These are phyloP conservation scores for Crotalus horridus DNA, from an alignment of 2,113 vertebrate species.

Conservation along the genomic window DNA sequence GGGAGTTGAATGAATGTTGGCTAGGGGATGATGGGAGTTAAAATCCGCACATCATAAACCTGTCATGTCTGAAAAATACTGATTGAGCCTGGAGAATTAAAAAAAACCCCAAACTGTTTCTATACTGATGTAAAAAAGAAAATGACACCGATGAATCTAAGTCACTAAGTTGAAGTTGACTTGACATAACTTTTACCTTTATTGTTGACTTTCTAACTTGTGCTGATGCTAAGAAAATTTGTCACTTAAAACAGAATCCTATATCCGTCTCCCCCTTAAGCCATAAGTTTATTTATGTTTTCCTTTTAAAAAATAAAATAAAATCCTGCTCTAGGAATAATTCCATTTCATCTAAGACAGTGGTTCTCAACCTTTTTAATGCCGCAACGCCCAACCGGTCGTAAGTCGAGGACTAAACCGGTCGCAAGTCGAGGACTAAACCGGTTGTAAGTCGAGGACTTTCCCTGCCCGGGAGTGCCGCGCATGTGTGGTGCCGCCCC, in stretches of 20 bases:
- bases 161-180: not conserved
- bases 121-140: not conserved
- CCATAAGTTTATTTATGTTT: not conserved
- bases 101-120: not conserved
- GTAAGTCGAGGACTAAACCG: too few relatives aligned
- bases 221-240: not conserved
- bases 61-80: not conserved
- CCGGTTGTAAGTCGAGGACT: too few relatives aligned
- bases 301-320: not conserved
- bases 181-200: not conserved
- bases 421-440: too few relatives aligned
- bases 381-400: too few relatives aligned
- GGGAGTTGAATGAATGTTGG: not conserved
- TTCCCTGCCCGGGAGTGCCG: too few relatives aligned
- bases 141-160: not conserved
- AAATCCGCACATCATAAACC: not conserved
- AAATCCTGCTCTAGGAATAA: not conserved
- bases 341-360: not conserved
- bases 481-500: too few relatives aligned
- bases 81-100: not conserved
- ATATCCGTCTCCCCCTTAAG: not conserved
- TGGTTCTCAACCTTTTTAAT: too few relatives aligned
- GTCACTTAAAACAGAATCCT: not conserved
- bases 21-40: not conserved
- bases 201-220: not conserved